phyloP scores from a whole-genome alignment of 2,797 vertebrate species.

The Danio aesculapii region DNA sequence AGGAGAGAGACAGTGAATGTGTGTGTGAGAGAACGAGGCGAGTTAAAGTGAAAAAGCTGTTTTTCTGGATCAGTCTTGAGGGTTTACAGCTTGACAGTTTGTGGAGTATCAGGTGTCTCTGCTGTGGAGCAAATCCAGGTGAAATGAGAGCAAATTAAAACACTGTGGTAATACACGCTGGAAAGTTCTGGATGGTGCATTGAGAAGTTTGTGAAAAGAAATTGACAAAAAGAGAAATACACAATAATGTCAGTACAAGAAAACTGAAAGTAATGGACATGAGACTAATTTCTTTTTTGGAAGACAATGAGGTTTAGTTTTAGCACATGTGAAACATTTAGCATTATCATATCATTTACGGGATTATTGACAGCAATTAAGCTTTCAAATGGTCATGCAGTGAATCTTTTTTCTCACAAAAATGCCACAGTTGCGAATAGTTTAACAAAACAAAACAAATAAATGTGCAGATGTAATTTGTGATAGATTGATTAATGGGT shows the following conservation, averaged over 20 bases:
- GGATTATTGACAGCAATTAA: no score
- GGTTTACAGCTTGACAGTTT: neutral
- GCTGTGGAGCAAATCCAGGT: neutral
- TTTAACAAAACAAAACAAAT: no score
- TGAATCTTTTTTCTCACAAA: no score
- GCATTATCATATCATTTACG: no score
- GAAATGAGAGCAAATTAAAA: neutral
- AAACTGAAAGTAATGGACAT: neutral
- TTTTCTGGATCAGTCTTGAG: neutral
- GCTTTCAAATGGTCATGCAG: no score
- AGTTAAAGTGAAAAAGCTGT: neutral
- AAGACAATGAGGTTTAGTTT: neutral
- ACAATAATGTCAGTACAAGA: neutral
- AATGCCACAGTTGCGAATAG: no score
- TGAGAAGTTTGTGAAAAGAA: neutral
- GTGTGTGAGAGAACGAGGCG: neutral
- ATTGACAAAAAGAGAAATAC: neutral
- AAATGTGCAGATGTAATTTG: no score
- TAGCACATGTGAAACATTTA: no score
- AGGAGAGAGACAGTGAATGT: constrained; percentile 50
- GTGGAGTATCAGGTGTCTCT: neutral
- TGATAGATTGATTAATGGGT: no score
- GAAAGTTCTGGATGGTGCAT: neutral
- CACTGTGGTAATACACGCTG: neutral
- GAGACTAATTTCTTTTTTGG: neutral